Percentiles rank a stretch among this genome's conserved stretches.
Evolutionary conservation across 2,797 vertebrate genomes (phyloP).

Genomic region (Esox masquinongy): DNA sequence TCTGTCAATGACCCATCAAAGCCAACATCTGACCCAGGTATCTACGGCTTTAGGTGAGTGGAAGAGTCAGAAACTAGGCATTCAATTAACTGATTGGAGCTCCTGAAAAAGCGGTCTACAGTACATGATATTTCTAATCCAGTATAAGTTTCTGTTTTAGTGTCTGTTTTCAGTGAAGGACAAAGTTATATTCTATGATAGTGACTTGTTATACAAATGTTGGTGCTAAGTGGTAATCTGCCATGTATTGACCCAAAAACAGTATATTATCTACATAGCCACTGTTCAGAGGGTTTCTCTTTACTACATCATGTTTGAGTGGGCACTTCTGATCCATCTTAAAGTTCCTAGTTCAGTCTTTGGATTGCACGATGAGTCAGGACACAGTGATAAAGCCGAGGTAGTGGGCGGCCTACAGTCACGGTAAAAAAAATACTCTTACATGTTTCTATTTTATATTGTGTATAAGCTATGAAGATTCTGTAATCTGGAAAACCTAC

Average conservation of each 20-base stretch:
- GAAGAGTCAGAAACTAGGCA: not conserved
- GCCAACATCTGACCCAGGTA: not conserved
- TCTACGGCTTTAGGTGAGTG: not conserved
- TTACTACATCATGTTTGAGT: not conserved
- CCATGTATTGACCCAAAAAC: constrained; percentile 13
- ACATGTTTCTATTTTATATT: constrained; percentile 62
- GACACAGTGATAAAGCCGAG: not conserved
- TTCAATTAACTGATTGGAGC: not conserved
- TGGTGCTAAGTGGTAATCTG: constrained; percentile 49
- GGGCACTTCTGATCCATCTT: not conserved
- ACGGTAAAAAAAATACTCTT: constrained; percentile 36
- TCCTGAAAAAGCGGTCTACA: not conserved
- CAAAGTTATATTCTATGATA: constrained; percentile 45
- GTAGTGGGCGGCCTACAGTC: not conserved
- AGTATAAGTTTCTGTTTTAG: not conserved
- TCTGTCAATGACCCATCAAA: not conserved
- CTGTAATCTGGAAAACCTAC: not conserved
- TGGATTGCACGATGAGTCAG: not conserved
- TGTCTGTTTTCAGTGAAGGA: constrained; percentile 8
- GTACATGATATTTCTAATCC: not conserved
- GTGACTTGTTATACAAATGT: constrained; percentile 31
- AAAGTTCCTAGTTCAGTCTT: not conserved
- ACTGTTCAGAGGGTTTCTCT: not conserved
- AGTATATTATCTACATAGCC: not conserved
- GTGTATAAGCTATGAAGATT: constrained; percentile 33